Evolutionary conservation across 1,140 invertebrate genomes (phyloP), one percentile per base, ranked within the genome.

Genomic region (Trichonephila clavipes): DNA sequence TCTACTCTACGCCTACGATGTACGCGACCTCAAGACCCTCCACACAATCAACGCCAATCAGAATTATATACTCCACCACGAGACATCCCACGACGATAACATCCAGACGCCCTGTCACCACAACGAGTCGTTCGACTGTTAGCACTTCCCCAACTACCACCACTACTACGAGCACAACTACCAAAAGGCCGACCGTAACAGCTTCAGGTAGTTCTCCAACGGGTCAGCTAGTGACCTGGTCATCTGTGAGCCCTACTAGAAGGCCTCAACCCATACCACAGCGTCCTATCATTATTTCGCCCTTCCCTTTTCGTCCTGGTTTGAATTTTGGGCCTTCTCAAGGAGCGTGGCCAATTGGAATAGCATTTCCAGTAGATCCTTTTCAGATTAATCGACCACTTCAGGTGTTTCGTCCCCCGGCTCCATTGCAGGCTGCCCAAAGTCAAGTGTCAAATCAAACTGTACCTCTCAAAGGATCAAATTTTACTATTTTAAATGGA

Each of bases 231-330:
- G 87, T 94, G 40, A 94, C 93, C 0, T 94, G 93, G 93, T 88
- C 93, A 16, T 83, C 87, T n/a, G 88, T 94, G 7, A 81, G 93
- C 16, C 93, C 93, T 18, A 94, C 88, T 1, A 94, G 88, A 85
- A 82, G 40, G 1, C 86, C 88, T 0, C 88, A 72, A 16, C 40
- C 81, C 6, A 19, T 92, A 16, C 72, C 77, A 16, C 87, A 83
- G 28, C 72, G 93, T 0, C 93, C 93, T n/a, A 90, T 90, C 21
- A 85, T 89, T 24, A 34, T 94, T 0, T 58, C 69, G 4, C 87
- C 87, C 14, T 94, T 94, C 66, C 93, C 93, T 10, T 94, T 94
- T 85, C 61, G 87, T 28, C 93, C 87, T 0, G 93, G 93, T 12
- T 21, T 87, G 18, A 89, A 66, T 21, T 93, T 88, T 21, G n/a